These are phyloP conservation scores for Helarctos malayanus DNA, from an alignment of 2,797 vertebrate species.

Conservation along the genomic window DNA sequence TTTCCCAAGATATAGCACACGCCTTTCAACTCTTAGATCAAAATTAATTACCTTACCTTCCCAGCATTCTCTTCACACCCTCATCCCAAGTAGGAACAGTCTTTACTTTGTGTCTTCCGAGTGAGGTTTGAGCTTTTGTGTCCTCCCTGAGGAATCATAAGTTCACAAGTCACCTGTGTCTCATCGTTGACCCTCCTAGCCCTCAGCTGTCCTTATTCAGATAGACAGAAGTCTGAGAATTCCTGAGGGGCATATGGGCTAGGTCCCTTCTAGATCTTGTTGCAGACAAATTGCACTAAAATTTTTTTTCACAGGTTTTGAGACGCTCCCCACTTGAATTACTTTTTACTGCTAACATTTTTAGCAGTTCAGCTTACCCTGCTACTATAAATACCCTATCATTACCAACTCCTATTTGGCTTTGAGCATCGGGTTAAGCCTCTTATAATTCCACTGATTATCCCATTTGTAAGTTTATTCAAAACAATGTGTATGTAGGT, in stretches of 20 bases:
- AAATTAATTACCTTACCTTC: constrained; percentile 1
- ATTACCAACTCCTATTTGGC: not conserved
- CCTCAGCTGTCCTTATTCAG: not conserved
- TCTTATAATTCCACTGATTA: not conserved
- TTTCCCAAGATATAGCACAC: not conserved
- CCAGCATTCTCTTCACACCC: not conserved
- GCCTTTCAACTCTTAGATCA: not conserved
- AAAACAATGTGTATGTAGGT: not conserved
- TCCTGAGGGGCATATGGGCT: not conserved
- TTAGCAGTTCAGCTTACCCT: not conserved
- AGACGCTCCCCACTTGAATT: not conserved
- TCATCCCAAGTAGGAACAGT: not conserved
- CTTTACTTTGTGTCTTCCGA: not conserved
- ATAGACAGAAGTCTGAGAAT: not conserved
- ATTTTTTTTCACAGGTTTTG: not conserved
- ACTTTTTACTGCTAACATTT: constrained; percentile 37
- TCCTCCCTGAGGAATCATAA: not conserved
- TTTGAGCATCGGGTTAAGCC: not conserved
- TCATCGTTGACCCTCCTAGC: not conserved
- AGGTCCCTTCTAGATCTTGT: not conserved
- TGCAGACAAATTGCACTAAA: not conserved
- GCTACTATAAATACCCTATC: not conserved
- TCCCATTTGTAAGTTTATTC: not conserved
- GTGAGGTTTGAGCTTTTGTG: not conserved
- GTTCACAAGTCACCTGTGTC: not conserved